Evolutionary conservation across 2,113 vertebrate species (phyloP).

Genomic region (Dendrocopos noguchii): DNA sequence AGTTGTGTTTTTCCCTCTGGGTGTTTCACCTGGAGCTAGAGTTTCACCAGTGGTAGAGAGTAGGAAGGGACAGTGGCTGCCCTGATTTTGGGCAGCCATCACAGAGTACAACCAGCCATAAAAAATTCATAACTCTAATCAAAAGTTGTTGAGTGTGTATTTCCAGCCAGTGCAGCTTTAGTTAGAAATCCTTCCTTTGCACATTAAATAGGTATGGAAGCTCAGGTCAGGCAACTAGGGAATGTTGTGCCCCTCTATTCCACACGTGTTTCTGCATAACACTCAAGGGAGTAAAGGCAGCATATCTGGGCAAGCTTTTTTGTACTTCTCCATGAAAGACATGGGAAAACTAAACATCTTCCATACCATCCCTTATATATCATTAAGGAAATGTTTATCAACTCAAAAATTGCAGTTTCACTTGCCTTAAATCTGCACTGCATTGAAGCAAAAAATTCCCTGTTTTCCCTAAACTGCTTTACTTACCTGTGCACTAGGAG

Average conservation of each 20-base stretch:
- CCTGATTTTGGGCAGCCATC: neutral
- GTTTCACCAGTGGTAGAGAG: neutral
- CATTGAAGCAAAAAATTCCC: neutral
- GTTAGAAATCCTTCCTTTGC: neutral
- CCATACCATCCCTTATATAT: neutral
- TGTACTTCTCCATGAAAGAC: neutral
- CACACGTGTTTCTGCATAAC: neutral
- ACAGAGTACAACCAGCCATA: neutral
- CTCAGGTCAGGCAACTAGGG: neutral
- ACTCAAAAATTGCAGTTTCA: neutral
- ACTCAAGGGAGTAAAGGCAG: neutral
- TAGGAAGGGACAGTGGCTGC: neutral
- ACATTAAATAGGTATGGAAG: neutral
- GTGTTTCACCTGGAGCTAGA: no score
- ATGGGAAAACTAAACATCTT: neutral
- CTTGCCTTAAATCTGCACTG: neutral
- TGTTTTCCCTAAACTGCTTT: neutral
- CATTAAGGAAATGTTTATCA: neutral
- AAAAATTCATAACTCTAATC: neutral
- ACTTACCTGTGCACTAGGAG: neutral
- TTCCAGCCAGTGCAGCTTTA: neutral
- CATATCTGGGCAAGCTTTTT: neutral
- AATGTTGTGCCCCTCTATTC: neutral
- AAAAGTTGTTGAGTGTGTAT: neutral
- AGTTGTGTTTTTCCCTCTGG: no score